These are phyloP conservation scores for Eilema griseolum DNA, from an alignment of 2,888 invertebrate genomes.

Conservation along the genomic window DNA sequence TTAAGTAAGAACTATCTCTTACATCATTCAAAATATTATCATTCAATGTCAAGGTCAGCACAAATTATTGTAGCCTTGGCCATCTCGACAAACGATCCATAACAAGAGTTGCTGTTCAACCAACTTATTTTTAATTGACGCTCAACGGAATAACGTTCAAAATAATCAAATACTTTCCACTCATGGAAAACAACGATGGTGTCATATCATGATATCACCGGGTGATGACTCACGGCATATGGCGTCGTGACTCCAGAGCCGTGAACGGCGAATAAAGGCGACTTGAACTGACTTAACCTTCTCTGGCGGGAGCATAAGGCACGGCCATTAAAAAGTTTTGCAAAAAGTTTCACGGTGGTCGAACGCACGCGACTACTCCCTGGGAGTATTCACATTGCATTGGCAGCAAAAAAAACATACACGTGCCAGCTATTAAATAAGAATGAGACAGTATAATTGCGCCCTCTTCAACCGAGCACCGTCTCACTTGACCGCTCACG, in stretches of 20 bases:
- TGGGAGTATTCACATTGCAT: slow-evolving; percentile 72
- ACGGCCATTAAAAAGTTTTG: slow-evolving; percentile 66
- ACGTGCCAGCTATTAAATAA: slow-evolving; percentile 83
- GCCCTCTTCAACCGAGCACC: slow-evolving; percentile 56
- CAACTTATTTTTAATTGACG: slow-evolving; percentile 53
- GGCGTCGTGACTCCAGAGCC: slow-evolving; percentile 66
- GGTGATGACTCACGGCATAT: slow-evolving; percentile 77
- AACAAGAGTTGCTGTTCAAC: slow-evolving; percentile 53
- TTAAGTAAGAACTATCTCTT: slow-evolving; percentile 27
- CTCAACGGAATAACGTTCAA: slow-evolving; percentile 47
- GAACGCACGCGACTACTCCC: slow-evolving; percentile 71
- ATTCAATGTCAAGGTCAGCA: slow-evolving; percentile 60
- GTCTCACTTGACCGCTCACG: slow-evolving; percentile 74
- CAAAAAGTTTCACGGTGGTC: slow-evolving; percentile 71
- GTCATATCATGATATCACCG: slow-evolving; percentile 77
- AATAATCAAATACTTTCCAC: slow-evolving; percentile 42
- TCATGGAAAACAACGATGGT: slow-evolving; percentile 68
- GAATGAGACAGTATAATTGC: slow-evolving; percentile 68
- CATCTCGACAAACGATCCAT: slow-evolving; percentile 54
- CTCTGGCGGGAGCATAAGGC: slow-evolving; percentile 69
- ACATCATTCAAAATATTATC: slow-evolving; percentile 47
- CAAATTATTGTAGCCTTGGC: slow-evolving; percentile 59
- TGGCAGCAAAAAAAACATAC: slow-evolving; percentile 71
- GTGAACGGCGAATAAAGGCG: slow-evolving; percentile 60
- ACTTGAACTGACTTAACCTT: slow-evolving; percentile 78